Base-by-base conservation (phyloP, 1,140 invertebrate genomes). In the Elymnias hypermnestra region DNA sequence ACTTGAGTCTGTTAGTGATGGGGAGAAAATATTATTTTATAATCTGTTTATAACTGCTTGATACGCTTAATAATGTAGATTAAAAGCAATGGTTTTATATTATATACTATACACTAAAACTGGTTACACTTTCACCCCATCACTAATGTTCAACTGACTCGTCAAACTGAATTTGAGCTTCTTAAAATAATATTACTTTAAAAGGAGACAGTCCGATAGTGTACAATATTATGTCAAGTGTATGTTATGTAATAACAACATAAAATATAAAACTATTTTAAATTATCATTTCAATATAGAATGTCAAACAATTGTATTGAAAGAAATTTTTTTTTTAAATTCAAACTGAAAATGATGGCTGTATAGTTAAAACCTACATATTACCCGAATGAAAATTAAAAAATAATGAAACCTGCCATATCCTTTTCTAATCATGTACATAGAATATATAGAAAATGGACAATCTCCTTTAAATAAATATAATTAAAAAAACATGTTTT, bases 1-100 rank as follows among this genome's bases (percentile, higher is more conserved):
- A 84, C 81, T 67, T 55, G 68, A 75, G 63, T 57, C 62, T 51
- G 46, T 61, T 66, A 78, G 64, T 31, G 49, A 75, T 50, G 58
- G 67, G 57, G 65, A 66, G 61, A 67, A 65, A 22, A 58, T 53
- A 54, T 45, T 28, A 19, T 48, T 36, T n/a, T 25, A 21, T 21
- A 23, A 44, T 29, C 18, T 21, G 13, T 19, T 23, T 42, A 51
- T 44, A 33, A 51, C 42, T 51, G 46, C 50, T 46, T 51, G 44
- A 23, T 50, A 46, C 44, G 31, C 39, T 55, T 44, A 55, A 44
- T 51, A 44, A 43, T 51, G 40, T 23, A n/a, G n/a, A n/a, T n/a
- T 51, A 51, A 51, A 51, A 51, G 48, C 48, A 51, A 41, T 43
- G 48, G 40, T 44, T 51, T 38, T 39, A 6, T 22, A 39, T 51